Conservation (phyloP, 1,140 invertebrate genomes). For the Trypoxylus dichotomus region DNA sequence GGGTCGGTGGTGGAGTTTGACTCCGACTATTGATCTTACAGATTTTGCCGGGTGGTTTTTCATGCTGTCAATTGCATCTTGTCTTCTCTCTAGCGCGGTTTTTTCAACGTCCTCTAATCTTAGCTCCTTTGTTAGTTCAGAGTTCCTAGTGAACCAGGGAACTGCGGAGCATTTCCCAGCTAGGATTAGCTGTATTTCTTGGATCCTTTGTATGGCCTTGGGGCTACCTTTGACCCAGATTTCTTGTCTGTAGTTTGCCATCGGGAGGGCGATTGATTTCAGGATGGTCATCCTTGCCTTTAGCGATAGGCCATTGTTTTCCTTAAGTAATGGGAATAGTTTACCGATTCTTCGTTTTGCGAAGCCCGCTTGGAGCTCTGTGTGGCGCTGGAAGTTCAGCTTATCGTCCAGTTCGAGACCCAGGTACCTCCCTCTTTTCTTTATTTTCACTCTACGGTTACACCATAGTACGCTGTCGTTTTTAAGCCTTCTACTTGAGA, state of each 20-base stretch:
- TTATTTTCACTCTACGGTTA: background rate
- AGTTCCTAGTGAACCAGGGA: background rate
- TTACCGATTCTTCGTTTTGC: background rate
- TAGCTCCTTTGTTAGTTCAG: background rate
- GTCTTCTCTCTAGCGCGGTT: background rate
- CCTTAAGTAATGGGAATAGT: background rate
- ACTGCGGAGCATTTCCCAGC: background rate
- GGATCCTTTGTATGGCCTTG: background rate
- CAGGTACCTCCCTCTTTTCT: no score
- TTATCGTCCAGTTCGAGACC: no score
- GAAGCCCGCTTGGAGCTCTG: no score
- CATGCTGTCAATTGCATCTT: background rate
- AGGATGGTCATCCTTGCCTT: background rate
- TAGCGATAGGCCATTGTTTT: background rate
- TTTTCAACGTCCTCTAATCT: background rate
- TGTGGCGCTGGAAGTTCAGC: no score
- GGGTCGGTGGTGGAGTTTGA: background rate
- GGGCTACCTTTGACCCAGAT: background rate
- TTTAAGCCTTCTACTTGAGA: background rate
- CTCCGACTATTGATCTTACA: background rate
- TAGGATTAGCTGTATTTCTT: background rate
- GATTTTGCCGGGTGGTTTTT: background rate
- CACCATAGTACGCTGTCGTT: background rate
- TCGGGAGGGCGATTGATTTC: no score
- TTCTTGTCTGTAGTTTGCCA: background rate